Evolutionary conservation across 2,113 vertebrate genomes (phyloP), one percentile per base, ranked within the genome.

Genomic region (Tragelaphus buxtoni): DNA sequence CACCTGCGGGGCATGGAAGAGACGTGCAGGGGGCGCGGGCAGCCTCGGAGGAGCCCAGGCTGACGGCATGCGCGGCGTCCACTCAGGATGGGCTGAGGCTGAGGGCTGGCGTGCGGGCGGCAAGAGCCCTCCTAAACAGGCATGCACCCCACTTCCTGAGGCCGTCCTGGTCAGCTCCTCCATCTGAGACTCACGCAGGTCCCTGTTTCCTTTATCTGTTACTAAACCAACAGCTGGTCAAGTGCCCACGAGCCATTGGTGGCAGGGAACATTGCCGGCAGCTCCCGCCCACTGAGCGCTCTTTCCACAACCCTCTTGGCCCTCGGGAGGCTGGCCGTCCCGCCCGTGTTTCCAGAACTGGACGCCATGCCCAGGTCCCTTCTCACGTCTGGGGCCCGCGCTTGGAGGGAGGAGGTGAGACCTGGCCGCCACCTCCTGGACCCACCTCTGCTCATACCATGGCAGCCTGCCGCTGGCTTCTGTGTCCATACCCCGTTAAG

Each of bases 31-130:
- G 63, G 63, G 63, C n/a, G 2, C 4, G 63, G 17, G 63, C 2
- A 2, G 63, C 63, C n/a, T 35, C n/a, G 2, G 9, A 20, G 63
- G 5, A 35, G 63, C n/a, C 63, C 63, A 35, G 63, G 63, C 63
- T 69, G n/a, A 2, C 2, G 2, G n/a, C 9, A 4, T 35, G 63
- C 0, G 2, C 7, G 2, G 63, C n/a, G 9, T 35, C n/a, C 32
- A 20, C n/a, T 35, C n/a, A 35, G 32, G 63, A 10, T 10, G n/a
- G n/a, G 63, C 63, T 22, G n/a, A 20, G n/a, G 63, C 63, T 35
- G 63, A 22, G 63, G n/a, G 63, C 63, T 69, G 63, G n/a, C 9
- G 9, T 35, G n/a, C 4, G 1, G 63, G 63, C 4, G 9, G 32
- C 9, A 35, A 35, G 9, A 69, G 63, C 63, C n/a, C n/a, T 35